Evolutionary conservation across 2,888 invertebrate genomes (phyloP).

Genomic region (Ophion obscuratus): DNA sequence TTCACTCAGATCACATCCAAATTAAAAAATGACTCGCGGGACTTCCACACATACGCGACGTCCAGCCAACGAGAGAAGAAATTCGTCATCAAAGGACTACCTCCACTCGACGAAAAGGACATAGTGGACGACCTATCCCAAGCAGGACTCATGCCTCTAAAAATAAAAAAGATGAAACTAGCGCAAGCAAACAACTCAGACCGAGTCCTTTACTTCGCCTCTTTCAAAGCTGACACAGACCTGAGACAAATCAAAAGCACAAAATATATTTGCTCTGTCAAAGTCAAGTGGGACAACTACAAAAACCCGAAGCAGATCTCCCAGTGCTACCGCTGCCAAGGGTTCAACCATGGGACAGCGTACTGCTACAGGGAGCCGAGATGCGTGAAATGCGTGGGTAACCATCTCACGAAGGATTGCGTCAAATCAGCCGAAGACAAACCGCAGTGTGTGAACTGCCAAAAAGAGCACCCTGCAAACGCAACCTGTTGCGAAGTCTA

Average conservation of each 20-base stretch:
- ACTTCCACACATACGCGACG: slow-evolving; percentile 15
- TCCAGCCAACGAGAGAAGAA: not conserved
- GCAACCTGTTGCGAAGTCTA: slow-evolving; percentile 65
- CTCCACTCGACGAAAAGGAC: not conserved
- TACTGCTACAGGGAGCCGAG: slow-evolving; percentile 64
- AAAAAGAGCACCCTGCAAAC: slow-evolving; percentile 70
- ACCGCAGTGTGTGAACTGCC: slow-evolving; percentile 72
- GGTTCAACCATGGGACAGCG: slow-evolving; percentile 71
- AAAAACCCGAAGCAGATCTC: slow-evolving; percentile 60
- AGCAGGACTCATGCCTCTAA: not conserved
- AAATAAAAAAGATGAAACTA: not conserved
- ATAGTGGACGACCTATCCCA: not conserved
- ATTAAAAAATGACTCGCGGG: not conserved
- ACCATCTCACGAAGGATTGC: slow-evolving; percentile 71
- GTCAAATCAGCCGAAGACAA: slow-evolving; percentile 58
- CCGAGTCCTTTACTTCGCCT: not conserved
- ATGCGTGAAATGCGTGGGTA: slow-evolving; percentile 68
- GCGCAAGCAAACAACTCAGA: not conserved
- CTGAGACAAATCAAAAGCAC: not conserved
- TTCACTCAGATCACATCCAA: not conserved
- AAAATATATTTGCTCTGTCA: slow-evolving; percentile 2
- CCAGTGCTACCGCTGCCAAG: slow-evolving; percentile 74
- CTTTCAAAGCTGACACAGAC: not conserved
- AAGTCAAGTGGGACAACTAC: slow-evolving; percentile 65
- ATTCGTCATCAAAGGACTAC: slow-evolving; percentile 11